phyloP scores from a whole-genome alignment of 2,797 vertebrate genomes.

The Coracias cyanogaster region DNA sequence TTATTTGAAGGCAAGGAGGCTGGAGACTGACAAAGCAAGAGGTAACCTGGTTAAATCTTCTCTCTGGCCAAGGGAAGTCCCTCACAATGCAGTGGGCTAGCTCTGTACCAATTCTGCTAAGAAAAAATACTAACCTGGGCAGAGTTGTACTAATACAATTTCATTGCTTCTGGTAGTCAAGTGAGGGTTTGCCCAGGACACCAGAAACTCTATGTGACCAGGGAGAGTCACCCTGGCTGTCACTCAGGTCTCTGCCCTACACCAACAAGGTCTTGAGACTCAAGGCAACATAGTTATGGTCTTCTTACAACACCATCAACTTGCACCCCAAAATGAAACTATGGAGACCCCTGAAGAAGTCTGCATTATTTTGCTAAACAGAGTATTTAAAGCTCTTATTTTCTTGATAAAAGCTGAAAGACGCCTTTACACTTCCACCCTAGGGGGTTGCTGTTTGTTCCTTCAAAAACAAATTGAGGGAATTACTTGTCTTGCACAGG shows the following conservation, averaged over 20 bases:
- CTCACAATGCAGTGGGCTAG: not conserved
- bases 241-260: not conserved
- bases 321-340: not conserved
- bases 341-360: not conserved
- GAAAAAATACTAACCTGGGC: not conserved
- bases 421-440: not conserved
- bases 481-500: not conserved
- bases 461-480: not conserved
- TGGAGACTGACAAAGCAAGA: not conserved
- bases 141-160: not conserved
- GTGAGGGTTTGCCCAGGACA: not conserved
- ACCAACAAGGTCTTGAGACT: not conserved
- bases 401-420: not conserved
- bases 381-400: not conserved
- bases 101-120: not conserved
- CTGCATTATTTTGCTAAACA: not conserved
- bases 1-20: not conserved
- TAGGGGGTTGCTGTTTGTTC: not conserved
- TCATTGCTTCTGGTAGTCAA: not conserved
- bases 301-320: not conserved
- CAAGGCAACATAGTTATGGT: not conserved
- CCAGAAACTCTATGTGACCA: not conserved
- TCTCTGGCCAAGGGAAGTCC: not conserved
- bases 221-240: not conserved
- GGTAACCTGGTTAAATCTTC: not conserved